These are phyloP conservation scores for Cartodere bifasciata DNA, from an alignment of 2,888 invertebrate genomes.

Conservation along the genomic window DNA sequence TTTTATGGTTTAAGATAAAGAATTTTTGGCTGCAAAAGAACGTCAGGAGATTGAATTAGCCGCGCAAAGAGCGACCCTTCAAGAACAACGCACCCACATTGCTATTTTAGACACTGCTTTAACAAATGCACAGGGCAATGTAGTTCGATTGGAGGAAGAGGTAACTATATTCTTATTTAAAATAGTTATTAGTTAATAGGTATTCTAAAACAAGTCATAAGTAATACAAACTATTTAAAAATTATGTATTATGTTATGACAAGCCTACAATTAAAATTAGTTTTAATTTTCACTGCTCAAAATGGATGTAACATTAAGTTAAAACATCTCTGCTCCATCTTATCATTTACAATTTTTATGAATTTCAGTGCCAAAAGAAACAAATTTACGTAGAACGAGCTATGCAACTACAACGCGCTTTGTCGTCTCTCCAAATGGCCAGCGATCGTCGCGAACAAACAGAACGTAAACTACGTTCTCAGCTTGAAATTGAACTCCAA, in stretches of 20 bases:
- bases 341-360: background rate
- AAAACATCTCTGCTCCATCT: no score
- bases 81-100: slow-evolving; percentile 86
- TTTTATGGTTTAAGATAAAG: slow-evolving; percentile 57
- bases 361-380: slow-evolving; percentile 61
- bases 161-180: no score
- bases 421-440: slow-evolving; percentile 69
- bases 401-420: slow-evolving; percentile 67
- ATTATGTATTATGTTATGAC: no score
- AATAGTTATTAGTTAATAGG: no score
- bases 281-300: no score
- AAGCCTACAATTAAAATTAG: no score
- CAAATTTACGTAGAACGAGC: slow-evolving; percentile 76
- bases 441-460: slow-evolving; percentile 77
- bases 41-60: slow-evolving; percentile 83
- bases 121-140: slow-evolving; percentile 81
- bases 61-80: slow-evolving; percentile 76
- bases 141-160: slow-evolving; percentile 79
- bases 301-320: no score
- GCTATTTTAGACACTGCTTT: slow-evolving; percentile 85
- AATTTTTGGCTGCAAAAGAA: slow-evolving; percentile 78
- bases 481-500: slow-evolving; percentile 74
- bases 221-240: no score
- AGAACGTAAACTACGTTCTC: slow-evolving; percentile 70
- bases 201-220: no score